phyloP scores from a whole-genome alignment of 2,797 vertebrate genomes.

The Girardinus metallicus region DNA sequence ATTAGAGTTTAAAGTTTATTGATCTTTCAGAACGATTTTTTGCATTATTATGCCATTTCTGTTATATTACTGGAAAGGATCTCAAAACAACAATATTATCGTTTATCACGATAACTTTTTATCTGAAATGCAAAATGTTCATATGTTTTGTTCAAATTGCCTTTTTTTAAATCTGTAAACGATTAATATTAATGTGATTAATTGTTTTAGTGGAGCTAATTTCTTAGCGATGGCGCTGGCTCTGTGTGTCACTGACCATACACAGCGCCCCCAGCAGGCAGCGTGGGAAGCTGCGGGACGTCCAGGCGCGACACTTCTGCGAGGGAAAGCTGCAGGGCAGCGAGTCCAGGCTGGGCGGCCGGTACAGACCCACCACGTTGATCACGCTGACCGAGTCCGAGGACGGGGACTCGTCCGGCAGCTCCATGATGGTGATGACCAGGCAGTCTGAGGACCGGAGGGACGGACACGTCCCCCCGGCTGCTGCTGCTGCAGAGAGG shows the following conservation, averaged over 20 bases:
- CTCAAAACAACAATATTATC: too few relatives aligned
- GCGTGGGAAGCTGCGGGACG: constrained; percentile 81
- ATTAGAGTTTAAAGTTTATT: too few relatives aligned
- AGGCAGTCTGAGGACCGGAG: constrained; percentile 86
- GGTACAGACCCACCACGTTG: constrained; percentile 85
- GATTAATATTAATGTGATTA: too few relatives aligned
- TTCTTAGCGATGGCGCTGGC: neutral
- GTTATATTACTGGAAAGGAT: too few relatives aligned
- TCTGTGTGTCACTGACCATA: constrained; percentile 70
- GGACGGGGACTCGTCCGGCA: constrained; percentile 81
- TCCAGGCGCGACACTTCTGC: constrained; percentile 83
- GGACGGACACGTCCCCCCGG: constrained; percentile 17
- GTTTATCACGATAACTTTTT: too few relatives aligned
- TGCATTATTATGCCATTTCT: too few relatives aligned
- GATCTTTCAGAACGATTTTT: too few relatives aligned
- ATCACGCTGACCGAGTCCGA: constrained; percentile 83
- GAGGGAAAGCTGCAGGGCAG: constrained; percentile 80
- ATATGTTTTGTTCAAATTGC: too few relatives aligned
- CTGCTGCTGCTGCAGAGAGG: constrained; percentile 1
- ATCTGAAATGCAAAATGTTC: too few relatives aligned
- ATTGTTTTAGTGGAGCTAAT: neutral
- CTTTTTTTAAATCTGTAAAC: too few relatives aligned
- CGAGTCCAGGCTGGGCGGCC: constrained; percentile 78
- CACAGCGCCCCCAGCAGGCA: constrained; percentile 88
- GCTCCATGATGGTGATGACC: constrained; percentile 90